Evolutionary conservation across 1,140 invertebrate species (phyloP).

Genomic region (Zaprionus kolodkinae): DNA sequence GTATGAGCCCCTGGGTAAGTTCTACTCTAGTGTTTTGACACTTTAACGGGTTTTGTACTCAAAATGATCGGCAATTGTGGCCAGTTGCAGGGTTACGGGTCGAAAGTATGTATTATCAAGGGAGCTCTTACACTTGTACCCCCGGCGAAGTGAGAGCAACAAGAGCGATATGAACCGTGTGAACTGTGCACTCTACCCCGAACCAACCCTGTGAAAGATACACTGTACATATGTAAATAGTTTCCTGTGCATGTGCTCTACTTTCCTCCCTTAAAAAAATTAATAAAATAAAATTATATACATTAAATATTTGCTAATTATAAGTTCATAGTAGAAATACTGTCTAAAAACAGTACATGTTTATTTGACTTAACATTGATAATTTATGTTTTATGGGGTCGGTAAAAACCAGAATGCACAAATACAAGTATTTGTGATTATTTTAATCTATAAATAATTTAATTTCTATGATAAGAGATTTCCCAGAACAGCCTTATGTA

Average conservation of each 20-base stretch:
- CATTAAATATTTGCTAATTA: background rate
- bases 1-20: background rate
- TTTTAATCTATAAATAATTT: no score
- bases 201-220: constrained; percentile 58
- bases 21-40: constrained; percentile 69
- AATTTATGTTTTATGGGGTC: no score
- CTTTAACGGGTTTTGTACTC: constrained; percentile 64
- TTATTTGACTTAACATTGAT: no score
- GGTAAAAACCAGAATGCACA: no score
- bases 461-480: background rate
- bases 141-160: constrained; percentile 26
- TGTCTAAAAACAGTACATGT: no score
- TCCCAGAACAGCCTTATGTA: background rate
- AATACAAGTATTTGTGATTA: no score
- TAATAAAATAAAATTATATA: no score
- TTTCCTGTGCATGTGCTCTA: no score
- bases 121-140: constrained; percentile 77
- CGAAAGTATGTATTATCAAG: constrained; percentile 59
- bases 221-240: constrained; percentile 14
- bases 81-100: constrained; percentile 13
- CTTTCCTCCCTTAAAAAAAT: no score
- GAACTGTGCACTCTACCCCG: constrained; percentile 34
- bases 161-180: constrained; percentile 48
- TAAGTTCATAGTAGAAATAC: background rate
- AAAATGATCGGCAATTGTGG: constrained; percentile 64